Conservation (phyloP, 2,113 vertebrate genomes). For the Rhombomys opimus region DNA sequence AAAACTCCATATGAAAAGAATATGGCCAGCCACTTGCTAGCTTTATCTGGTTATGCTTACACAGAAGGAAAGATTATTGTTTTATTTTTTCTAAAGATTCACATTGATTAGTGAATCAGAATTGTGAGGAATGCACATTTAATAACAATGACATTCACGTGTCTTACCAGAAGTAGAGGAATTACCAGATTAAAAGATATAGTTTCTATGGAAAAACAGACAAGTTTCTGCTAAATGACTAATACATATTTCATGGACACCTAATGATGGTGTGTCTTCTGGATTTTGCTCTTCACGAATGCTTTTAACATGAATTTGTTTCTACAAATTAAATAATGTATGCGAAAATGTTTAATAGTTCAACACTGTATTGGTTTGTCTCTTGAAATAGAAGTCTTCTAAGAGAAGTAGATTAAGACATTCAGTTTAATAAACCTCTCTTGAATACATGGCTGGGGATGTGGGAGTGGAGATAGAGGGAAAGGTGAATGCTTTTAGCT, state of each 20-base stretch:
- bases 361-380: not conserved
- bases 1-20: not conserved
- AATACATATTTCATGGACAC: conserved; percentile 8
- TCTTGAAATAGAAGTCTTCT: conserved; percentile 22
- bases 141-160: not conserved
- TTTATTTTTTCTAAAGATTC: conserved; percentile 45
- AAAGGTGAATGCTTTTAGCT: conserved; percentile 34
- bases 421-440: not conserved
- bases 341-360: not conserved
- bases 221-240: not conserved
- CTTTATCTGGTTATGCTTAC: not conserved
- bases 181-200: conserved; percentile 27
- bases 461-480: not conserved
- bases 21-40: not conserved
- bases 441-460: not conserved
- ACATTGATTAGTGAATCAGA: conserved; percentile 18
- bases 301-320: conserved; percentile 15
- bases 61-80: not conserved
- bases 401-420: not conserved
- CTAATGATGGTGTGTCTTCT: not conserved
- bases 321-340: conserved; percentile 9
- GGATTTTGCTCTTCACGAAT: not conserved
- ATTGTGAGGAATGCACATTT: conserved; percentile 29
- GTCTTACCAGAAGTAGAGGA: not conserved
- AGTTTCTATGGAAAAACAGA: conserved; percentile 20